Percentiles rank a stretch among this genome's conserved stretches.
Conservation (phyloP, 1,140 invertebrate genomes). For the Alviniconcha marisindica region DNA sequence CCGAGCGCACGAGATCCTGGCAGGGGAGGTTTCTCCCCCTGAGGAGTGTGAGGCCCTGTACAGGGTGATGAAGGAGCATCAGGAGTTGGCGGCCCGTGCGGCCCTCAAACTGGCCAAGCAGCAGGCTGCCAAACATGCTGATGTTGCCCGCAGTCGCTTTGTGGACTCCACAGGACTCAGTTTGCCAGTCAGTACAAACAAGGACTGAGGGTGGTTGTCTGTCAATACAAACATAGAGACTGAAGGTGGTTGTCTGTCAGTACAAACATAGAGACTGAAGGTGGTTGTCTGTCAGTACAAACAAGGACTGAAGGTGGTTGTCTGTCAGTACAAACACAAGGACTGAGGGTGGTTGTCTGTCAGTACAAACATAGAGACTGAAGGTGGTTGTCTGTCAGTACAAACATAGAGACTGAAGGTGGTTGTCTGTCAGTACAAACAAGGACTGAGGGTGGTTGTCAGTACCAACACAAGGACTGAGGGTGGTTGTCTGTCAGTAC, state of each 20-base stretch:
- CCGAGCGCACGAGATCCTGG: constrained; percentile 65
- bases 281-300: constrained; percentile 43
- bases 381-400: constrained; percentile 43
- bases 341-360: too few relatives aligned
- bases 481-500: too few relatives aligned
- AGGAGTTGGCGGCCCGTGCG: constrained; percentile 54
- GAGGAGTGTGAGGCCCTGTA: constrained; percentile 66
- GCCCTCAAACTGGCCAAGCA: constrained; percentile 57
- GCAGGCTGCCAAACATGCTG: constrained; percentile 52
- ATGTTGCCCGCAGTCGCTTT: constrained; percentile 33
- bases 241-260: too few relatives aligned
- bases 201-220: neutral
- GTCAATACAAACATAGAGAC: too few relatives aligned
- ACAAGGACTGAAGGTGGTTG: too few relatives aligned
- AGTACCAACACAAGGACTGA: too few relatives aligned
- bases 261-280: too few relatives aligned
- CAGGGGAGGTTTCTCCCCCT: constrained; percentile 62
- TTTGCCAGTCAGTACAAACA: constrained; percentile 42
- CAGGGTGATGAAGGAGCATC: constrained; percentile 63
- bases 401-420: too few relatives aligned
- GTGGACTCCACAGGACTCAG: constrained; percentile 33
- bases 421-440: neutral
- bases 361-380: too few relatives aligned
- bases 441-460: too few relatives aligned
- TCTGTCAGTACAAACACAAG: too few relatives aligned